Conservation (phyloP, 2,113 vertebrate species). For the Sebastes schlegelii region DNA sequence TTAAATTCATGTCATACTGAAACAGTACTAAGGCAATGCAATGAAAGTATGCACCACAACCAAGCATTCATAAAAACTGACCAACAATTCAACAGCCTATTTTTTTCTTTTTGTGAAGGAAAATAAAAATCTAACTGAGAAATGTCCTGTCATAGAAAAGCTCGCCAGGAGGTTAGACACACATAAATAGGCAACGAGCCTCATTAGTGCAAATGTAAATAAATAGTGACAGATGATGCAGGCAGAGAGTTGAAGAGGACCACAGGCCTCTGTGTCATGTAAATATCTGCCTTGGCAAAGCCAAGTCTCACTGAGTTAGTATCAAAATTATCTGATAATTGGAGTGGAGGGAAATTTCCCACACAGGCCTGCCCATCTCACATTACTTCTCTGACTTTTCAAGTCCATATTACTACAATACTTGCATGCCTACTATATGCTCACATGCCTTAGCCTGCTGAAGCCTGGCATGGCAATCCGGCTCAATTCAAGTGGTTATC, state of each 20-base stretch:
- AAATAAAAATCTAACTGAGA: constrained; percentile 24
- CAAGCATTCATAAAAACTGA: constrained; percentile 7
- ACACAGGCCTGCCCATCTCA: neutral
- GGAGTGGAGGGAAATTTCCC: neutral
- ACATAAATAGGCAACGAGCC: constrained; percentile 42
- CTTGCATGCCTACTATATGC: too few species aligned
- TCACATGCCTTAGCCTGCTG: too few species aligned
- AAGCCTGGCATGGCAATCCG: too few species aligned
- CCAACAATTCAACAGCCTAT: neutral
- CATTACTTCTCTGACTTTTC: neutral
- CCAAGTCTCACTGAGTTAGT: constrained; percentile 25
- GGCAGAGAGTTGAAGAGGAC: constrained; percentile 7
- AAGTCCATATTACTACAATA: too few species aligned
- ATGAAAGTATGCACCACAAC: neutral
- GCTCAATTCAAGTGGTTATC: too few species aligned
- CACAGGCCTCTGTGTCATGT: constrained; percentile 37
- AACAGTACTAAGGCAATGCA: constrained; percentile 23
- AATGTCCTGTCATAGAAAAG: constrained; percentile 14
- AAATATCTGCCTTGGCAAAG: constrained; percentile 34
- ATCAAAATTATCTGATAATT: constrained; percentile 20
- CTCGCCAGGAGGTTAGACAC: constrained; percentile 49
- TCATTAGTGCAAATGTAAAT: constrained; percentile 60
- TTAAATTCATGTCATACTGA: constrained; percentile 51
- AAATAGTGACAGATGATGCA: constrained; percentile 48
- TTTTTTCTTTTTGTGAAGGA: constrained; percentile 1